Conservation (phyloP, 2,113 vertebrate genomes). For the Marmota monax region DNA sequence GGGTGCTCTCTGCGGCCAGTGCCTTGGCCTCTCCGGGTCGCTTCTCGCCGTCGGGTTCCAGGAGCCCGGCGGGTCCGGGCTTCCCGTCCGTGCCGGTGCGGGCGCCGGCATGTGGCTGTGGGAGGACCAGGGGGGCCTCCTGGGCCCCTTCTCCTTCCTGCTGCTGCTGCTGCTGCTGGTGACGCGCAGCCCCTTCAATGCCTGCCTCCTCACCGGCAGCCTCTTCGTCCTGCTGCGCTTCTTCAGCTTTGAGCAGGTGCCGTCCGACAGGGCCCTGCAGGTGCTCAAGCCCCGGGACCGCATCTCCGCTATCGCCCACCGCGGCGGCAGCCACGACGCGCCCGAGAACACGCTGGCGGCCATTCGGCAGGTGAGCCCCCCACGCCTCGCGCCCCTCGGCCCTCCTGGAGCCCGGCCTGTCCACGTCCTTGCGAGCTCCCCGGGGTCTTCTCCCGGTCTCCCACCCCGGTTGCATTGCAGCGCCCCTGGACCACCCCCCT, state of each 20-base stretch:
- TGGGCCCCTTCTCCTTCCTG: slow-evolving; percentile 87
- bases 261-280: slow-evolving; percentile 86
- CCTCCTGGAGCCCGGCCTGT: not conserved
- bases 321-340: slow-evolving; percentile 95
- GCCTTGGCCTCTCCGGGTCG: not conserved
- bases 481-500: not conserved
- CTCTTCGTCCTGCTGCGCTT: slow-evolving; percentile 90
- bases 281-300: slow-evolving; percentile 89
- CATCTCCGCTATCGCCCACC: slow-evolving; percentile 92
- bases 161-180: slow-evolving; percentile 87
- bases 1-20: not conserved
- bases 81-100: slow-evolving; percentile 59
- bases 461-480: not conserved
- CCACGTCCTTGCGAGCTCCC: not conserved
- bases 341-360: slow-evolving; percentile 97
- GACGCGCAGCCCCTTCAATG: slow-evolving; percentile 90
- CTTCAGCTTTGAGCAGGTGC: slow-evolving; percentile 91
- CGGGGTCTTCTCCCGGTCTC: not conserved
- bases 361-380: slow-evolving; percentile 90
- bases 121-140: slow-evolving; percentile 89
- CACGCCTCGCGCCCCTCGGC: not conserved
- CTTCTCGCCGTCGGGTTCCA: not conserved
- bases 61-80: slow-evolving; percentile 63
- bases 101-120: slow-evolving; percentile 87
- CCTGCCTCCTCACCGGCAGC: slow-evolving; percentile 86